phyloP scores from a whole-genome alignment of 2,797 vertebrate species.

The Onychomys leucogaster region DNA sequence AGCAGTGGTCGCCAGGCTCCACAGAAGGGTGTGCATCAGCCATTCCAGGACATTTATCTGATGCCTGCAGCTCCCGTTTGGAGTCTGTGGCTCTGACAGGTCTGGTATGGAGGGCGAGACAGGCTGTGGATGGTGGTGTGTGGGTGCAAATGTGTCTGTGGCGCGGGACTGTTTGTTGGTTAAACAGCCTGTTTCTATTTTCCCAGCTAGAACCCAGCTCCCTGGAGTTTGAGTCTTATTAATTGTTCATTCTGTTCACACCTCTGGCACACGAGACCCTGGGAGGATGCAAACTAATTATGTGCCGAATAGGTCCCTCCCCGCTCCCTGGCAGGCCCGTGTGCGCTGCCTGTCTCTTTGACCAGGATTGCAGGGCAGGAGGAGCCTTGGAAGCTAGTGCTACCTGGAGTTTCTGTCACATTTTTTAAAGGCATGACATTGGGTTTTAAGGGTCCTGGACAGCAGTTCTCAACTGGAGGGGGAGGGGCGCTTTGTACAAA shows the following conservation, averaged over 20 bases:
- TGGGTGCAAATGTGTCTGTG: background rate
- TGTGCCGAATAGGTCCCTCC: background rate
- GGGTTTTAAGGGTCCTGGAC: background rate
- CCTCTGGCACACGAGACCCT: conserved; percentile 56
- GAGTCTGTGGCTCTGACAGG: background rate
- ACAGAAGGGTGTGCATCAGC: background rate
- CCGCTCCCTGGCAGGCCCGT: background rate
- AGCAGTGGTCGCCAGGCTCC: background rate
- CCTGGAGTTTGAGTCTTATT: conserved; percentile 55
- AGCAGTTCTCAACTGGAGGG: background rate
- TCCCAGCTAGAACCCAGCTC: conserved; percentile 49
- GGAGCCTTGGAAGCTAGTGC: background rate
- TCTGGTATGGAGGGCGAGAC: conserved; percentile 12
- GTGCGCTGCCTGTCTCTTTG: background rate
- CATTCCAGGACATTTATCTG: background rate
- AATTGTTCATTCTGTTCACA: conserved; percentile 73
- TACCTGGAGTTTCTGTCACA: background rate
- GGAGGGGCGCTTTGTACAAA: background rate
- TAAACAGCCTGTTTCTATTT: conserved; percentile 72
- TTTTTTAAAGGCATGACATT: background rate
- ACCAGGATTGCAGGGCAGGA: background rate
- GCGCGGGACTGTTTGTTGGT: conserved; percentile 29
- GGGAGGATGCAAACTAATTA: conserved; percentile 61
- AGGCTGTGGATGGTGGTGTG: conserved; percentile 38
- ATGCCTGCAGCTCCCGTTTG: background rate